These are phyloP conservation scores for Hydractinia symbiolongicarpus DNA, from an alignment of 30 jellyfish, hydroid and myxozoan genomes.

Conservation along the genomic window DNA sequence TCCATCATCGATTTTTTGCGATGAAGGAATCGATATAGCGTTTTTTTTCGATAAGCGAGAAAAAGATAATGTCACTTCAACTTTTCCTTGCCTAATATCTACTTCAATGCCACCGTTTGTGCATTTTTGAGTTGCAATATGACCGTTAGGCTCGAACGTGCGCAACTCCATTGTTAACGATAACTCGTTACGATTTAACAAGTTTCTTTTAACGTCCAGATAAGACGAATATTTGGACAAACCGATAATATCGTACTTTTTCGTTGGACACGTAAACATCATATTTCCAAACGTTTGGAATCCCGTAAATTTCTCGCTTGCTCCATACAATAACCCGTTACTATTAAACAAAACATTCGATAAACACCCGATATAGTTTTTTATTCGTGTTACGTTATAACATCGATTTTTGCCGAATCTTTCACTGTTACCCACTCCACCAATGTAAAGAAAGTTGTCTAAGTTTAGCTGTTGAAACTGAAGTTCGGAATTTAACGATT, in stretches of 20 bases:
- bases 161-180: conserved; percentile 46
- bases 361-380: conserved; percentile 79
- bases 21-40: conserved; percentile 34
- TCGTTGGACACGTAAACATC: conserved; percentile 40
- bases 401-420: conserved; percentile 31
- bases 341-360: conserved; percentile 64
- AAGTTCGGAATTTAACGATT: conserved; percentile 54
- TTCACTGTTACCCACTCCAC: conserved; percentile 65
- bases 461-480: conserved; percentile 61
- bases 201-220: conserved; percentile 35
- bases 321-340: conserved; percentile 66
- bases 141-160: conserved; percentile 82
- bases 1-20: conserved; percentile 58
- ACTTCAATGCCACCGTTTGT: conserved; percentile 61
- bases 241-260: conserved; percentile 51
- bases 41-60: conserved; percentile 43
- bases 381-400: conserved; percentile 20
- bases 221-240: conserved; percentile 35
- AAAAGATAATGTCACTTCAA: conserved; percentile 51
- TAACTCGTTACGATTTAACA: conserved; percentile 27
- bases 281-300: conserved; percentile 45
- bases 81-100: conserved; percentile 48
- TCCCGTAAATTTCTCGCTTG: conserved; percentile 37
- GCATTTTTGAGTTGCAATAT: conserved; percentile 55
- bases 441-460: conserved; percentile 52